phyloP scores from a whole-genome alignment of 2,888 invertebrate species.

The Acanthosepion esculentum region DNA sequence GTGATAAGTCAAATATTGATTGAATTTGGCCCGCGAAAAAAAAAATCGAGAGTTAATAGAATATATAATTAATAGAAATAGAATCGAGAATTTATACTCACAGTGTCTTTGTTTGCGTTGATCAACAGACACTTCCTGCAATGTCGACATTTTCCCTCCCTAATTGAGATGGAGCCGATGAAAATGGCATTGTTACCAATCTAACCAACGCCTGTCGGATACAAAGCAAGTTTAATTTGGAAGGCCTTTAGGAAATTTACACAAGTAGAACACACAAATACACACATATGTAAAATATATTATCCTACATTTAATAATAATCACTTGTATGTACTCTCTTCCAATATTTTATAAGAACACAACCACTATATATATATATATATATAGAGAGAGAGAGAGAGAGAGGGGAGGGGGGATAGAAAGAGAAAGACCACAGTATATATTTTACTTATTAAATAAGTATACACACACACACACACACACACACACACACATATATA shows the following conservation, averaged over 20 bases:
- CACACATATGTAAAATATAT: not conserved
- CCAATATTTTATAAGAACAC: no score
- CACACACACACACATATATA: not conserved
- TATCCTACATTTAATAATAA: no score
- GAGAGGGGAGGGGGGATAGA: no score
- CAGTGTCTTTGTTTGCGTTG: not conserved
- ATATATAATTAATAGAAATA: not conserved
- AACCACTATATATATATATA: not conserved
- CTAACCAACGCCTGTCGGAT: not conserved
- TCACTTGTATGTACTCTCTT: not conserved
- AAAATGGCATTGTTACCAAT: constrained; percentile 7
- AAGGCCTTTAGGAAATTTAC: not conserved
- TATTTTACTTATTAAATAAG: no score
- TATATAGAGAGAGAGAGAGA: no score
- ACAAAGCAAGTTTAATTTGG: not conserved
- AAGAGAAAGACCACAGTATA: no score
- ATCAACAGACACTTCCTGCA: constrained; percentile 2
- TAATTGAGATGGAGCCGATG: not conserved
- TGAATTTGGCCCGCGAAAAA: not conserved
- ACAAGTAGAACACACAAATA: not conserved
- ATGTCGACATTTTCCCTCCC: not conserved
- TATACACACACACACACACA: no score
- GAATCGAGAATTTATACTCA: not conserved
- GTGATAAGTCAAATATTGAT: constrained; percentile 15
- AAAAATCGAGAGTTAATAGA: not conserved